A percentile compares a stretch with the other conserved stretches of the same genome.
phyloP scores from a whole-genome alignment of 64 coral and sea anemone genomes.

The Montipora capricornis region DNA sequence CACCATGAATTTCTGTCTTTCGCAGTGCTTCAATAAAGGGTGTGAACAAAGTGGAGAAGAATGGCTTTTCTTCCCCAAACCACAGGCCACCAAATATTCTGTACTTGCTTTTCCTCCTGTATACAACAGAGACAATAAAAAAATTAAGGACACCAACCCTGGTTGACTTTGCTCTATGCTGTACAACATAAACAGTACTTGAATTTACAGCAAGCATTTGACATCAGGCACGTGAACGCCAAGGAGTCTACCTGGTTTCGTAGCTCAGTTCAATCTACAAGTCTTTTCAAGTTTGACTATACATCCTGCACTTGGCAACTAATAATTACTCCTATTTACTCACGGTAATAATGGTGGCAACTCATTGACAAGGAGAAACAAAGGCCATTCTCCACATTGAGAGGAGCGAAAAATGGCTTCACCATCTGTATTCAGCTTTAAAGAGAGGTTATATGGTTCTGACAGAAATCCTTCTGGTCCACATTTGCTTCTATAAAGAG shows the following conservation, averaged over 20 bases:
- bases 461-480: no score
- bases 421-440: no score
- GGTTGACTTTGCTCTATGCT: no score
- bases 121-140: background rate
- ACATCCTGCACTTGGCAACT: background rate
- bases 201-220: background rate
- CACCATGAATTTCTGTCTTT: constrained; percentile 21
- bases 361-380: constrained; percentile 48
- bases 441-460: constrained; percentile 27
- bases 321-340: background rate
- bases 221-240: background rate
- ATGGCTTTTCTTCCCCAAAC: constrained; percentile 61
- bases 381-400: constrained; percentile 69
- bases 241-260: no score
- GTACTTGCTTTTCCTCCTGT: constrained; percentile 16
- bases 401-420: constrained; percentile 13
- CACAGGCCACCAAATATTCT: constrained; percentile 40
- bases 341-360: constrained; percentile 1
- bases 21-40: constrained; percentile 32
- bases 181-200: background rate
- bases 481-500: no score
- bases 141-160: background rate
- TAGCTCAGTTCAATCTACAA: background rate
- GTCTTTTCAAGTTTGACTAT: background rate
- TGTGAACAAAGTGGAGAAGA: constrained; percentile 59